Percentiles rank a stretch among this genome's conserved stretches.
Evolutionary conservation across 2,113 vertebrate genomes (phyloP).

Genomic region (Heterotis niloticus): DNA sequence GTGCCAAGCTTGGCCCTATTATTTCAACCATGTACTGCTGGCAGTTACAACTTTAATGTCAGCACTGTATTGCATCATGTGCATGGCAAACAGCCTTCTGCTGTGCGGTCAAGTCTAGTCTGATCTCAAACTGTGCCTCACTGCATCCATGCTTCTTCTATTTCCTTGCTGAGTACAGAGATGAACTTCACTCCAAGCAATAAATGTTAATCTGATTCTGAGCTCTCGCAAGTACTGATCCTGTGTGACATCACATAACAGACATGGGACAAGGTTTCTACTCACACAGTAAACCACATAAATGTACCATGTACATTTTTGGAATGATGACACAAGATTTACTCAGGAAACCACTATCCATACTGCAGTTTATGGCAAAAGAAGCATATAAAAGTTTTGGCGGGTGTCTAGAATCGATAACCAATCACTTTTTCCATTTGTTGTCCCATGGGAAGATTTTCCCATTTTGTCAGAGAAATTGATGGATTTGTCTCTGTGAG

Average conservation of each 20-base stretch:
- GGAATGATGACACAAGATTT: too few species aligned
- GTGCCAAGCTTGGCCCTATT: background rate
- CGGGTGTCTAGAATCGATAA: background rate
- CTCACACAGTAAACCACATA: background rate
- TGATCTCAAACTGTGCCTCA: background rate
- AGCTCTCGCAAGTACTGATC: too few species aligned
- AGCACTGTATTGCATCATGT: conserved; percentile 12
- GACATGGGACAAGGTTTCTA: too few species aligned
- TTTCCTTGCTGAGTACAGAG: background rate
- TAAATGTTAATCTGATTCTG: background rate
- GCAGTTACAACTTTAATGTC: background rate
- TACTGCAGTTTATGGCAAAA: background rate
- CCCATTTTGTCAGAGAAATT: background rate
- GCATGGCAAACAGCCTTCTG: background rate
- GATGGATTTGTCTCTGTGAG: conserved; percentile 13
- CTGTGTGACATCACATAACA: too few species aligned
- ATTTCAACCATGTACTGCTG: background rate
- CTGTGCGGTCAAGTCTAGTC: background rate
- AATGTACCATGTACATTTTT: too few species aligned
- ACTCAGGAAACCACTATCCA: background rate
- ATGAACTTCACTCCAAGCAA: background rate
- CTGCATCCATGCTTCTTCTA: background rate
- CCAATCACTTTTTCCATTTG: conserved; percentile 15
- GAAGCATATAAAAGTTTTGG: conserved; percentile 12
- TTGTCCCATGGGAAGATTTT: conserved; percentile 10